A percentile compares a stretch with the other conserved stretches of the same genome.
Evolutionary conservation across 1,140 invertebrate species (phyloP).

Genomic region (Cyclina sinensis): DNA sequence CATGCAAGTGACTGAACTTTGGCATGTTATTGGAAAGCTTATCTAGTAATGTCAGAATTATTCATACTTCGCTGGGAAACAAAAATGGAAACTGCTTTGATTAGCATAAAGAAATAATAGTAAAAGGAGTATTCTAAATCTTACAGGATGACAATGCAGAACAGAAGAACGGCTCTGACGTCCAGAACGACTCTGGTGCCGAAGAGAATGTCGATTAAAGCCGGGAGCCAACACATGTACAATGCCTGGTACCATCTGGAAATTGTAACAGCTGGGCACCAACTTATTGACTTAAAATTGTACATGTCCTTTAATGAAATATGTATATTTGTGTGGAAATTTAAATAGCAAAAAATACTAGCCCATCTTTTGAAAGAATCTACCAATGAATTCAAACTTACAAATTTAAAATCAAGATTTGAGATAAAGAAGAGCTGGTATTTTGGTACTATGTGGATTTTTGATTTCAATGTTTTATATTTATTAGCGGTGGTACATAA

Average conservation of each 20-base stretch:
- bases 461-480: conserved; percentile 30
- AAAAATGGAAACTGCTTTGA: too few relatives aligned
- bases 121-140: too few relatives aligned
- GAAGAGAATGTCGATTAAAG: conserved; percentile 62
- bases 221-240: conserved; percentile 45
- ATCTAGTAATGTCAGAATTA: too few relatives aligned
- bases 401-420: neutral
- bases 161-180: conserved; percentile 32
- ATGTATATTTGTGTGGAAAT: conserved; percentile 40
- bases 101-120: too few relatives aligned
- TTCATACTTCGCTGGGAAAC: too few relatives aligned
- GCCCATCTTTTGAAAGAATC: conserved; percentile 37
- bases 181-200: conserved; percentile 63
- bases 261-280: conserved; percentile 62
- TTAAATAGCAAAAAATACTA: conserved; percentile 5
- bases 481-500: conserved; percentile 39
- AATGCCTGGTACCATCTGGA: conserved; percentile 63
- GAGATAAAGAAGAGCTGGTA: conserved; percentile 28
- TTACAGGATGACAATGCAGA: conserved; percentile 38
- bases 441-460: conserved; percentile 15
- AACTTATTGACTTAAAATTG: conserved; percentile 53
- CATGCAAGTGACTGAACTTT: too few relatives aligned
- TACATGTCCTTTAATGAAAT: conserved; percentile 39
- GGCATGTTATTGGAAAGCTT: too few relatives aligned
- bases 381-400: neutral